Percentiles rank a stretch among this genome's conserved stretches.
These are phyloP conservation scores for Gallinago jamesoni DNA, from an alignment of 2,113 vertebrate genomes.

Conservation along the genomic window DNA sequence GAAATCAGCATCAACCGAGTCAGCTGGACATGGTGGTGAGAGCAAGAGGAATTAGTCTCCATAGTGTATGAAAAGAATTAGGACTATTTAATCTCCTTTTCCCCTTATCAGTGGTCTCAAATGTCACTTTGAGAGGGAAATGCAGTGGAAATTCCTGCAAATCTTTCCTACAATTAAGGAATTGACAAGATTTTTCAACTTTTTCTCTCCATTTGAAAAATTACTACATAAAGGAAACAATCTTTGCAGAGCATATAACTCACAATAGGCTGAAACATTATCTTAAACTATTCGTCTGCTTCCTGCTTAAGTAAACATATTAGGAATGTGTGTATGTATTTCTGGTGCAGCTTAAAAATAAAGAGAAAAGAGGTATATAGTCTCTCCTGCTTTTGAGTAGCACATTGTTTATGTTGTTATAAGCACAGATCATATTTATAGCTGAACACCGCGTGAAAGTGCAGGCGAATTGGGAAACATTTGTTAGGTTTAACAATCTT, in stretches of 20 bases:
- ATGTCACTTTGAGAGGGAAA: constrained; percentile 32
- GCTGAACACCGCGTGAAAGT: background rate
- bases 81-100: constrained; percentile 39
- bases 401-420: background rate
- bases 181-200: constrained; percentile 52
- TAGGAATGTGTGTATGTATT: constrained; percentile 47
- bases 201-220: constrained; percentile 48
- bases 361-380: constrained; percentile 9
- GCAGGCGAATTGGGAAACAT: constrained; percentile 34
- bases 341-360: constrained; percentile 49
- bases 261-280: constrained; percentile 53
- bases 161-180: constrained; percentile 40
- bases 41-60: constrained; percentile 45
- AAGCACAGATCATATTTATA: constrained; percentile 46
- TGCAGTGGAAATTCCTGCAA: constrained; percentile 17
- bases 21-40: constrained; percentile 11
- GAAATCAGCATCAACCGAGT: background rate
- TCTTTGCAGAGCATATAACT: constrained; percentile 15
- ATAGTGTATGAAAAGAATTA: constrained; percentile 15
- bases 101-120: constrained; percentile 38
- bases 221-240: constrained; percentile 37
- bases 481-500: constrained; percentile 46
- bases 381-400: constrained; percentile 31
- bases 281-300: constrained; percentile 60
- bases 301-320: constrained; percentile 67